Evolutionary conservation across 2,888 invertebrate genomes (phyloP), one percentile per base, ranked within the genome.

Genomic region (Tiliacea aurago): DNA sequence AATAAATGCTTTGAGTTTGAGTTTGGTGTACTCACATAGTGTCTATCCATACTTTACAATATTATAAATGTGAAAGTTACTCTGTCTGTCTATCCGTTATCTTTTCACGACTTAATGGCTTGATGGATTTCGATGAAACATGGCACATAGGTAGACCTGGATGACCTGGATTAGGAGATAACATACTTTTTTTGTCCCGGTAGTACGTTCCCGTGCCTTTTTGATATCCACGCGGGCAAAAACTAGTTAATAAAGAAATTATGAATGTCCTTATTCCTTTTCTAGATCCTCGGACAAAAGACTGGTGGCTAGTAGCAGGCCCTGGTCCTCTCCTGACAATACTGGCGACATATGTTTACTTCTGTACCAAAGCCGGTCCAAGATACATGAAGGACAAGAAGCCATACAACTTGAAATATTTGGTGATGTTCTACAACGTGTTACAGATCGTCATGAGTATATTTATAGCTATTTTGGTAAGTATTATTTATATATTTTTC

Each of bases 381-480:
- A 95, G 97, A 70, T 97, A 97, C 86, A 98, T 98, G 98, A 97
- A 97, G 84, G 97, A 97, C 69, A 95, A 97, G 73, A 97, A 97
- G 81, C 97, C 98, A 0, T 97, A 97, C 87, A 97, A 98, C 83
- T 90, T 99, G 37, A 97, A 98, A 86, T 94, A 95, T 58, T 86
- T 97, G 2, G 96, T 99, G 92, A 97, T 98, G 70, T 91, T 97
- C 2, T 99, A 99, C 92, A 99, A 99, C 91, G 97, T 97, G 20
- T 96, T 97, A 78, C 99, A 99, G 97, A 98, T 99, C 1, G 63
- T 97, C 23, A 97, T 98, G 88, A 98, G 98, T 75, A 88, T 97
- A 28, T 98, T 97, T 96, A 95, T 98, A 83, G 63, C 86, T 5
- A 55, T 68, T 74, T n/a, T 73, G 58, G 92, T 92, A 76, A 88